These are phyloP conservation scores for Lepidocyrtinus sp. DNA, from an alignment of 2,888 invertebrate species.

Conservation along the genomic window DNA sequence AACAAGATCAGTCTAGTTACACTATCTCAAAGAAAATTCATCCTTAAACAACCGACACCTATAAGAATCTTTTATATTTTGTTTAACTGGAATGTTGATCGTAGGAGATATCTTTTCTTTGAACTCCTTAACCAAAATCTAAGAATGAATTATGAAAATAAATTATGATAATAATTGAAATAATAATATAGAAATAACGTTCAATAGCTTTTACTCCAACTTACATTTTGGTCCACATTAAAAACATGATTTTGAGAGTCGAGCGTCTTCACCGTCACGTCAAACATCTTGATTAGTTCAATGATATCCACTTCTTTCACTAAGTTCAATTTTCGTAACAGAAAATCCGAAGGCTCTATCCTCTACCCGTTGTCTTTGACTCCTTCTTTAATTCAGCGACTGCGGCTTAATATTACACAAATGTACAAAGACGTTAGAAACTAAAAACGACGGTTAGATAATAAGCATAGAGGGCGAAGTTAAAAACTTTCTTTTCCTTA, in stretches of 20 bases:
- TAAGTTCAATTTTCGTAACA: neutral
- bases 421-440: too few relatives aligned
- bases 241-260: conserved; percentile 90
- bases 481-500: too few relatives aligned
- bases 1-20: neutral
- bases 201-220: conserved; percentile 71
- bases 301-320: neutral
- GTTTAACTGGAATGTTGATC: conserved; percentile 84
- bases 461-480: too few relatives aligned
- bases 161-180: conserved; percentile 23
- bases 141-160: conserved; percentile 65
- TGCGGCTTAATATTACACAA: too few relatives aligned
- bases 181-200: conserved; percentile 7
- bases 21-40: too few relatives aligned
- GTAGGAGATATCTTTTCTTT: conserved; percentile 85
- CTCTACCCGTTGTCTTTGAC: neutral
- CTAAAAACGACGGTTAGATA: too few relatives aligned
- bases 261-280: conserved; percentile 90
- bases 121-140: conserved; percentile 87
- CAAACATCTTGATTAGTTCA: conserved; percentile 74
- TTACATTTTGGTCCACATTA: conserved; percentile 87
- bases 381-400: too few relatives aligned
- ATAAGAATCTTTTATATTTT: conserved; percentile 80
- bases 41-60: too few relatives aligned
- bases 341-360: neutral